These are phyloP conservation scores for Drosophila birchii DNA, from an alignment of 2,888 invertebrate genomes.

Conservation along the genomic window DNA sequence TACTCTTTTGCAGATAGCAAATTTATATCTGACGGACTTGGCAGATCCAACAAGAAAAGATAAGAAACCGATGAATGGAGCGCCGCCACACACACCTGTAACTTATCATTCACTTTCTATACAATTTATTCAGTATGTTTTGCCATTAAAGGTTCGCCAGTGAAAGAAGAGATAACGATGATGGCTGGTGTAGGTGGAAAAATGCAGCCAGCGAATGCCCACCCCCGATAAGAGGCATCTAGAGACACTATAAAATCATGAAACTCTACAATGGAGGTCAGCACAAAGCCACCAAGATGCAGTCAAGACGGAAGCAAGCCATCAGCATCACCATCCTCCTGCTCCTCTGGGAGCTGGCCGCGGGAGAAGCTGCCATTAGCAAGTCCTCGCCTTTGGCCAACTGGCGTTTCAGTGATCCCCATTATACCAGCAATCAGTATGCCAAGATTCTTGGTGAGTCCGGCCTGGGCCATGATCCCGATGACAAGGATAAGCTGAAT, in stretches of 20 bases:
- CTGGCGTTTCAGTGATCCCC: slow-evolving; percentile 51
- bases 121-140: background rate
- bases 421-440: slow-evolving; percentile 46
- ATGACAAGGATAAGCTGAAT: slow-evolving; percentile 7
- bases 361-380: background rate
- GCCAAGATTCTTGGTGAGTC: slow-evolving; percentile 44
- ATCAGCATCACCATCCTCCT: background rate
- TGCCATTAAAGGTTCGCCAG: background rate
- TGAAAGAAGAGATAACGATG: background rate
- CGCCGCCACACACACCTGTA: slow-evolving; percentile 9
- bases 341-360: background rate
- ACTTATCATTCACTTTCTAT: background rate
- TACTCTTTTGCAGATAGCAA: too few species aligned
- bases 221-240: background rate
- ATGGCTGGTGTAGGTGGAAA: background rate
- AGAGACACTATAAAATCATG: background rate
- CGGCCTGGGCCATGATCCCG: slow-evolving; percentile 18
- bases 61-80: too few species aligned
- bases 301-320: background rate
- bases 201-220: slow-evolving; percentile 8
- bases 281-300: background rate
- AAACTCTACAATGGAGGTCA: background rate
- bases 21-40: too few species aligned
- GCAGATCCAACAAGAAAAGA: too few species aligned
- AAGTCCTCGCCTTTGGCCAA: slow-evolving; percentile 5